Evolutionary conservation across 2,888 invertebrate genomes (phyloP), one percentile per base, ranked within the genome.

Genomic region (Rhamnusium bicolor): DNA sequence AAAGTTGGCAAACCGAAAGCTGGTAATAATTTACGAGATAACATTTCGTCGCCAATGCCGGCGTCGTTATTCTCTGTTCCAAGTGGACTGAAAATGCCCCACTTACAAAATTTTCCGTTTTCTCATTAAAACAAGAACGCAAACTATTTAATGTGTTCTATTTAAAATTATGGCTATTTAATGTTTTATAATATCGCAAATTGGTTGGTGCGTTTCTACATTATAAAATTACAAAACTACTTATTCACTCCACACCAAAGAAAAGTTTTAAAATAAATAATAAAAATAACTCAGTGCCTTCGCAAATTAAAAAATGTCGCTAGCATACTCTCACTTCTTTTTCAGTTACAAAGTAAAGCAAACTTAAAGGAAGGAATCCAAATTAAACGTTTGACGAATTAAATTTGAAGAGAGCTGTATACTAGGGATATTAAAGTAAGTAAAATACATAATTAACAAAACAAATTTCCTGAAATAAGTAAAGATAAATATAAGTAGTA

Each of bases 211-310:
- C 40, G 16, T 16, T 54, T 58, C 63, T 49, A 58, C 58, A 51
- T 47, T 32, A 46, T 49, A 51, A n/a, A 47, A 46, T 46, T n/a
- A n/a, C 69, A 63, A 69, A 54, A 56, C 62, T 56, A 72, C 61
- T 32, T 61, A 32, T 70, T 56, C 70, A 69, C 73, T 61, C 70
- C 56, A 74, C 21, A 58, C 65, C 29, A 70, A 73, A 75, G 32
- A 65, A 68, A 65, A 58, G 18, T 47, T 46, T 63, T 71, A 78
- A 78, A 77, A 14, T 54, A 73, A 73, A 75, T 71, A 78, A 74
- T 14, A 74, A 69, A 77, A 71, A 71, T 72, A 83, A 85, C 85
- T 86, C 87, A 87, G 86, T 86, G 86, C 86, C 85, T 81, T 84
- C 81, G 86, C 84, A 82, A 83, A 81, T 76, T 62, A 77, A 77